Evolutionary conservation across 2,888 invertebrate species (phyloP), one percentile per base, ranked within the genome.

Genomic region (Drosophila subsilvestris): DNA sequence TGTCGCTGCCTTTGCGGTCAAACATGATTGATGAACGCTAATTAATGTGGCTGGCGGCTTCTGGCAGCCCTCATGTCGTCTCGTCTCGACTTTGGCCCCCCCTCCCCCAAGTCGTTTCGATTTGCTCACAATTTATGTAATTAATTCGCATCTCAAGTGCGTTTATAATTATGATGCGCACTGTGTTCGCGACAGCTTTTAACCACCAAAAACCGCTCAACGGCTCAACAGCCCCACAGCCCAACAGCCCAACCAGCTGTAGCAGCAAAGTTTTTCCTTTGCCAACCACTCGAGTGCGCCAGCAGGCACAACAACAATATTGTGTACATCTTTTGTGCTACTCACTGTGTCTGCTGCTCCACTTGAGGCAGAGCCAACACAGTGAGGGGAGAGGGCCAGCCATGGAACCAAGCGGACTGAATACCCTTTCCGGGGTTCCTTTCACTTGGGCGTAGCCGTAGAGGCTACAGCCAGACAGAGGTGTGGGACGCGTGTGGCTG

Each of bases 21-120:
- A 82, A 82, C 86, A 82, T 87, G 82, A 82, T 82, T 82, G 82
- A 82, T 82, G 82, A 85, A 85, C 82, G 85, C 87, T 84, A 84
- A 86, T 84, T 84, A 86, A 86, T 80, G 87, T 75, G 80, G 75
- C 76, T 78, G 56, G 51, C 59, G 60, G 14, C 17, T 20, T 17
- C 20, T 3, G 29, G 18, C 17, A 17, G 37, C 12, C 1, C 43
- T 17, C 43, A 32, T 22, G 10, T 25, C 14, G 9, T 6, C 22
- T 17, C 43, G 42, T 22, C 14, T 25, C 14, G 9, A 6, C 22
- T 9, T 44, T n/a, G 47, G 20, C 18, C 57, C n/a, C 50, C n/a
- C 42, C n/a, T 2, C 42, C 37, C n/a, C n/a, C n/a, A n/a, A n/a
- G 14, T n/a, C 37, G 7, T 37, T 32, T 68, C 57, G 65, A 65